Base-by-base conservation (phyloP, 2,797 vertebrate species). In the Odontamblyopus lacepedii region DNA sequence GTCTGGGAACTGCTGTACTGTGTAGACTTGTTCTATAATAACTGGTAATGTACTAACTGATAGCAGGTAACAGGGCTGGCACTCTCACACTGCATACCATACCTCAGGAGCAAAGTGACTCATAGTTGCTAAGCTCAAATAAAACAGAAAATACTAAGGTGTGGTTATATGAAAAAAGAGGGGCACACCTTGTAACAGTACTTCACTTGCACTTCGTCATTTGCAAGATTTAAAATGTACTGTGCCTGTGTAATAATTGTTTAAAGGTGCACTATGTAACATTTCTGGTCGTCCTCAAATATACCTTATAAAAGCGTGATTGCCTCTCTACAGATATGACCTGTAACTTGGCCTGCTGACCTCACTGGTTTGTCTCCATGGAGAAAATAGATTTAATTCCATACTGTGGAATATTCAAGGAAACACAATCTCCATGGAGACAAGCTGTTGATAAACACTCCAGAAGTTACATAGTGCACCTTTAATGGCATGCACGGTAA, bases 111-210 rank as follows among this genome's bases (percentile, higher is more conserved):
- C 71, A 41, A 23, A 73, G 30, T 83, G 76, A 84, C 73, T 89
- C 80, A 82, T 16, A 2, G 79, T 78, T 85, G 78, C 80, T 78
- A 79, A 68, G 84, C 61, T 71, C 56, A 72, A 26, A 77, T 77
- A 63, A 75, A 85, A 88, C 71, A 88, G 76, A 83, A 83, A 75
- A 85, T 88, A 75, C 61, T 50, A 55, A 85, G 90, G 87, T 74
- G 87, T 78, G 88, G 76, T 75, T 48, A 23, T 67, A 27, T 83
- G 78, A 90, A 78, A 74, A 80, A 16, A 69, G 67, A 61, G 74
- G 69, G 18, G 51, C 87, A 86, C 85, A 88, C 86, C 85, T 86
- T 76, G 63, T 70, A 69, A 77, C 72, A 75, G 67, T 64, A 26
- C 35, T 69, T 57, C 41, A 70, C 77, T 80, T 78, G 73, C 13